phyloP scores from a whole-genome alignment of 2,888 invertebrate species.

The Acleris literana region DNA sequence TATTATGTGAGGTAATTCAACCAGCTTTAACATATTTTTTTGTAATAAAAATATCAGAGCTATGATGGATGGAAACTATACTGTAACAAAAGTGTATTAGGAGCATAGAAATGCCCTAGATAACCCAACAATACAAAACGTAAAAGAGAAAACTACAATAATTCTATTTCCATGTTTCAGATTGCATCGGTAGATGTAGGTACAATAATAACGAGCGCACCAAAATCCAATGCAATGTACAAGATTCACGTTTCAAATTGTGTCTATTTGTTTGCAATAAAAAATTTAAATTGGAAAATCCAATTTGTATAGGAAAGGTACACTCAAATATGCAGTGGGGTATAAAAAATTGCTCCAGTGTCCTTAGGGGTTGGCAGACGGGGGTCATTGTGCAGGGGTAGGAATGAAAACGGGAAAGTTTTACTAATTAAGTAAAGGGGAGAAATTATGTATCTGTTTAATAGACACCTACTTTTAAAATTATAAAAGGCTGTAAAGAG shows the following conservation, averaged over 20 bases:
- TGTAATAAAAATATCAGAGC: too few relatives aligned
- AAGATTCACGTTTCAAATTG: slow-evolving; percentile 19
- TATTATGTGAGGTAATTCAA: too few relatives aligned
- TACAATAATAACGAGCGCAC: not conserved
- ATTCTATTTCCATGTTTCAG: not conserved
- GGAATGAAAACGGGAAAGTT: slow-evolving; percentile 19
- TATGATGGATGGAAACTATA: too few relatives aligned
- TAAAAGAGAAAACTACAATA: too few relatives aligned
- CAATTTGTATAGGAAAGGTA: slow-evolving; percentile 41
- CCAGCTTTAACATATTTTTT: too few relatives aligned
- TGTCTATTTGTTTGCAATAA: slow-evolving; percentile 41
- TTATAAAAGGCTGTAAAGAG: slow-evolving; percentile 20
- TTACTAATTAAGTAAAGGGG: slow-evolving; percentile 36
- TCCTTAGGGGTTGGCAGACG: slow-evolving; percentile 35
- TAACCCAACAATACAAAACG: too few relatives aligned
- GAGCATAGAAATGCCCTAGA: too few relatives aligned
- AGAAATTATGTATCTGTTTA: slow-evolving; percentile 33
- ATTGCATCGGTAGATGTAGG: not conserved
- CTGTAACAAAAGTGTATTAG: too few relatives aligned
- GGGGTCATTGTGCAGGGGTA: slow-evolving; percentile 28
- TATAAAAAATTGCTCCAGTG: slow-evolving; percentile 43
- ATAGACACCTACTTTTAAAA: slow-evolving; percentile 36
- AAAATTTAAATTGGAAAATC: slow-evolving; percentile 47
- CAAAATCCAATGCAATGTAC: slow-evolving; percentile 14
- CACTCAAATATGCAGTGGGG: slow-evolving; percentile 48